Evolutionary conservation across 2,113 vertebrate species (phyloP).

Genomic region (Myocastor coypus): DNA sequence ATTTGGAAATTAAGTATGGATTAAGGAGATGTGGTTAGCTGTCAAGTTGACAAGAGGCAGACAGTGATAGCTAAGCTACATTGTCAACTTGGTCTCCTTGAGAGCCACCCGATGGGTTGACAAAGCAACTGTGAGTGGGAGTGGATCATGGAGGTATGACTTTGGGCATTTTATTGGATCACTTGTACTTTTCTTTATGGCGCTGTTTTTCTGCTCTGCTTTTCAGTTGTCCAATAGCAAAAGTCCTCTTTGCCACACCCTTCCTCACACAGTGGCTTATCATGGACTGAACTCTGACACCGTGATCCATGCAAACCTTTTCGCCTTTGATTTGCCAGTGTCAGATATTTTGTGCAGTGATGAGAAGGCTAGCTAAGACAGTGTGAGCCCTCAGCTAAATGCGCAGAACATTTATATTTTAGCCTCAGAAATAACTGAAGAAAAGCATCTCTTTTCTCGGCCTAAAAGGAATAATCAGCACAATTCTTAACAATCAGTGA

Average conservation of each 20-base stretch:
- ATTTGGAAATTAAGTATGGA: neutral
- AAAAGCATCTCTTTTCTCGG: neutral
- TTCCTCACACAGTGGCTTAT: neutral
- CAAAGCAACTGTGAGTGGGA: neutral
- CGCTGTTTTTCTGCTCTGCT: neutral
- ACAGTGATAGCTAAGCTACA: neutral
- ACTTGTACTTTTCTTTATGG: neutral
- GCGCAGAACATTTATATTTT: neutral
- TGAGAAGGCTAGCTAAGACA: neutral
- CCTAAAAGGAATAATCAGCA: neutral
- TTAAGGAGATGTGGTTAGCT: neutral
- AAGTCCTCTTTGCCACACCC: neutral
- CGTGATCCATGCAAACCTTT: neutral
- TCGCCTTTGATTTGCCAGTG: neutral
- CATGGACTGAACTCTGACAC: neutral
- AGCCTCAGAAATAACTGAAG: neutral
- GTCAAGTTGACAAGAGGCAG: neutral
- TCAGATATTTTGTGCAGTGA: neutral
- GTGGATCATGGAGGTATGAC: neutral
- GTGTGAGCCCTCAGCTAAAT: neutral
- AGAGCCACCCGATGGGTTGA: neutral
- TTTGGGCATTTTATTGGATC: neutral
- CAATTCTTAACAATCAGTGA: neutral
- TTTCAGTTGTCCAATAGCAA: neutral
- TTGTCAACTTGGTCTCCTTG: neutral